Evolutionary conservation across 2,888 invertebrate genomes (phyloP), one percentile per base, ranked within the genome.

Genomic region (Drosophila sordidula): DNA sequence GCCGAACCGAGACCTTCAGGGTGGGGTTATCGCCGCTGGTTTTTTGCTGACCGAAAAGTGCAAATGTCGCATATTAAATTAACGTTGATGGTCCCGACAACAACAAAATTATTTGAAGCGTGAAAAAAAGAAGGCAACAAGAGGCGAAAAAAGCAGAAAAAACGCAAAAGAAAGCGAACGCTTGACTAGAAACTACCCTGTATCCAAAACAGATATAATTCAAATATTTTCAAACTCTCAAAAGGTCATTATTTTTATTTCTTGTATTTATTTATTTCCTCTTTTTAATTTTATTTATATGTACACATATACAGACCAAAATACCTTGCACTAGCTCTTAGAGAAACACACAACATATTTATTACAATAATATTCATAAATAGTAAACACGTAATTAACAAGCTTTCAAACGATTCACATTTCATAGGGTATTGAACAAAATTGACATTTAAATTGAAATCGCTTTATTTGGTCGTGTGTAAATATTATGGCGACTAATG

Each of bases 31-130:
- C 74, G 38, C 42, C 41, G 45, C 29, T 29, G 52, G 22, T 22
- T 34, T 52, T 38, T 25, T 47, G 51, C 51, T 73, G 70, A 76
- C 70, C 83, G 64, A 87, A 83, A 89, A 83, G 87, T 83, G 89
- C 81, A 84, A 89, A 84, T 84, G 85, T 89, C 69, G 80, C 87
- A 89, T 87, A 87, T 84, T 89, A 87, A 84, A 84, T 89, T 78
- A 89, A 75, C 80, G 81, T 68, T 70, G 58, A 65, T 47, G 39
- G 42, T 32, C 11, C 47, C 56, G 25, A 14, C 62, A 47, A 56
- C 55, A 56, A 26, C 63, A 52, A 65, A 55, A 75, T 75, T 73
- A 82, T 76, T 70, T 55, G 73, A 67, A 69, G 80, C 84, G 63
- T 83, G 65, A 70, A 68, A 63, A 71, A 65, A 55, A 18, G 32